phyloP scores from a whole-genome alignment of 1,140 invertebrate species.

The Dinoponera quadriceps region DNA sequence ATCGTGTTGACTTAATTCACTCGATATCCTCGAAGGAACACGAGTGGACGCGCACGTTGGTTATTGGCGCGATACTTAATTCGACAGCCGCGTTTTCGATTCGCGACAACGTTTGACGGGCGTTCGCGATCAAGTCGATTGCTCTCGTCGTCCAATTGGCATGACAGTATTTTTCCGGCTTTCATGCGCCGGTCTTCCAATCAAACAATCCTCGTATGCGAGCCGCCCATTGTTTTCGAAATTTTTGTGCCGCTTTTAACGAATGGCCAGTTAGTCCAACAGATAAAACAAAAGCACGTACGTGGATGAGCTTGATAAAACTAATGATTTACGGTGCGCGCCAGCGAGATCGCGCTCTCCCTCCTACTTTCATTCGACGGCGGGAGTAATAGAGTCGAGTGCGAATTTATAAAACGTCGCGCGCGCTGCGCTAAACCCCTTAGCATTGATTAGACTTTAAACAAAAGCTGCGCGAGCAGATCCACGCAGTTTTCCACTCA shows the following conservation, averaged over 20 bases:
- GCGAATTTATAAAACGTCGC: constrained; percentile 73
- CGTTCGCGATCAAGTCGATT: constrained; percentile 50
- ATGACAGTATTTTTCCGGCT: constrained; percentile 63
- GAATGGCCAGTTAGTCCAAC: constrained; percentile 79
- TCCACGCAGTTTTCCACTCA: not conserved
- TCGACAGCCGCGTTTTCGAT: constrained; percentile 43
- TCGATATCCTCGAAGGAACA: not conserved
- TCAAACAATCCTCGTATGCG: constrained; percentile 55
- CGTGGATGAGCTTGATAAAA: constrained; percentile 83
- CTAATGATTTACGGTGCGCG: constrained; percentile 81
- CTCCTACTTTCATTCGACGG: constrained; percentile 72
- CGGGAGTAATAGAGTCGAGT: constrained; percentile 72
- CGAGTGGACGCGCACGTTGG: not conserved
- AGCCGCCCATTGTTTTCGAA: constrained; percentile 76
- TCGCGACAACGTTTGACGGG: constrained; percentile 42
- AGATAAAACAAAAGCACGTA: constrained; percentile 82
- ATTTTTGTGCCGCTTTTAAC: constrained; percentile 76
- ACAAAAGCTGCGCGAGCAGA: not conserved
- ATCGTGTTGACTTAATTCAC: not conserved
- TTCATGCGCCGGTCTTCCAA: constrained; percentile 10
- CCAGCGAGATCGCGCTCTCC: constrained; percentile 25
- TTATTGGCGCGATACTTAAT: constrained; percentile 32
- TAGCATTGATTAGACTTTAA: constrained; percentile 39
- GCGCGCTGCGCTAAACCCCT: constrained; percentile 35
- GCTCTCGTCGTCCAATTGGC: constrained; percentile 59